Base-by-base conservation (phyloP, 2,888 invertebrate genomes). In the Apamea epomidion region DNA sequence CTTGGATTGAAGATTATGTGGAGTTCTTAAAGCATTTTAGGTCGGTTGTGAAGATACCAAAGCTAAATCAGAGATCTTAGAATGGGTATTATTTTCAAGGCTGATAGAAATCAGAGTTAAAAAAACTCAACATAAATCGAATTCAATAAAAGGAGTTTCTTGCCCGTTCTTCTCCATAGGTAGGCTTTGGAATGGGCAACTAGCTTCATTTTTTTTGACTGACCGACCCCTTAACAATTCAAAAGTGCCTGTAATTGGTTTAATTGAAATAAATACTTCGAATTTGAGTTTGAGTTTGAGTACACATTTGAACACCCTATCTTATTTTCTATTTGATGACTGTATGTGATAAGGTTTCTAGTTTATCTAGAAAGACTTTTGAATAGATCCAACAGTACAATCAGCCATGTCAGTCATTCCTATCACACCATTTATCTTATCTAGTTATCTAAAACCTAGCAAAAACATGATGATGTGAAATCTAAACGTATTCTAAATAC, bases 321-420 rank as follows among this genome's bases (percentile, higher is more conserved):
- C 32, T 25, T 67, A 37, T 72, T 60, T 80, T 74, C 32, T 80
- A 37, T 68, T 74, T 45, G 21, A 48, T 25, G 3, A 25, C 12
- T 18, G 4, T 48, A 12, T 29, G n/a, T 45, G 70, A 83, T 71
- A 54, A 67, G 16, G 32, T 82, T 65, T 58, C 70, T 74, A 74
- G 16, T 74, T 42, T 79, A 83, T 83, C 74, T 83, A 83, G 74
- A 74, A 62, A 60, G 1, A 60, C 37, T 48, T 58, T 71, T 25
- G 29, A 74, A 70, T 83, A 64, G 80, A 83, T 74, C 54, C 64
- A 54, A 74, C 25, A 72, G 29, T 64, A 64, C 29, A 68, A n/a
- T 67, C 32, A 54, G n/a, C 65, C 67, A 70, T 79, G 83, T 78
- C 83, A 74, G 12, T 73, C 32, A 73, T 54, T 71, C n/a, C 2